phyloP scores from a whole-genome alignment of 2,113 vertebrate genomes.

The Origma solitaria region DNA sequence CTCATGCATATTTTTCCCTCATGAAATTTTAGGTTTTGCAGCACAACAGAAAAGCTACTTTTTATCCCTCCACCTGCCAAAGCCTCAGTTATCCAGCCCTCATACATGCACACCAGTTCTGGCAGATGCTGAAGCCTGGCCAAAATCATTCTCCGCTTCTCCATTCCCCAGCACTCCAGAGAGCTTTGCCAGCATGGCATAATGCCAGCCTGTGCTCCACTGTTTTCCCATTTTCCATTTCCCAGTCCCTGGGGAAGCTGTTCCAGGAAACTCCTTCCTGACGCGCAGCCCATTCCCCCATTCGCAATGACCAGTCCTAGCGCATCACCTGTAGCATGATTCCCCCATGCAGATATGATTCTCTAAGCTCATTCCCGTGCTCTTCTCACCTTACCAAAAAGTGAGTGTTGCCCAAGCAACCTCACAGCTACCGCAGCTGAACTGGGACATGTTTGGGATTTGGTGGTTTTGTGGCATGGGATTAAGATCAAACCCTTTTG shows the following conservation, averaged over 20 bases:
- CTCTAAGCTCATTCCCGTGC: background rate
- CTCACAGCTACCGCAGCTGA: background rate
- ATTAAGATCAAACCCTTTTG: background rate
- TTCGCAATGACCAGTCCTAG: background rate
- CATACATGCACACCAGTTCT: background rate
- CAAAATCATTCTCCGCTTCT: background rate
- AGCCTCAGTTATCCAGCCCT: background rate
- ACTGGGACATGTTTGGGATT: background rate
- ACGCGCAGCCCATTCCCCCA: background rate
- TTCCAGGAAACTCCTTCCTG: background rate
- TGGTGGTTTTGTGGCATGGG: background rate
- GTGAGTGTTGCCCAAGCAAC: background rate
- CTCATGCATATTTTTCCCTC: background rate
- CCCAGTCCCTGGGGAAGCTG: background rate
- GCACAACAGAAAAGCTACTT: background rate
- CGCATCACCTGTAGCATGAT: background rate
- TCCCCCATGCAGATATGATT: fast-evolving
- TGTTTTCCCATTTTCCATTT: background rate
- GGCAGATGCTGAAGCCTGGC: background rate
- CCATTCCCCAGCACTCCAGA: background rate
- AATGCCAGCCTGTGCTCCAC: background rate
- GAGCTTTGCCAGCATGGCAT: background rate
- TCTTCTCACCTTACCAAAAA: background rate
- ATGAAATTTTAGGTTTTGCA: background rate
- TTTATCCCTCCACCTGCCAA: constrained; percentile 25